Conservation (phyloP, 2,888 invertebrate species). For the Pomacea canaliculata region DNA sequence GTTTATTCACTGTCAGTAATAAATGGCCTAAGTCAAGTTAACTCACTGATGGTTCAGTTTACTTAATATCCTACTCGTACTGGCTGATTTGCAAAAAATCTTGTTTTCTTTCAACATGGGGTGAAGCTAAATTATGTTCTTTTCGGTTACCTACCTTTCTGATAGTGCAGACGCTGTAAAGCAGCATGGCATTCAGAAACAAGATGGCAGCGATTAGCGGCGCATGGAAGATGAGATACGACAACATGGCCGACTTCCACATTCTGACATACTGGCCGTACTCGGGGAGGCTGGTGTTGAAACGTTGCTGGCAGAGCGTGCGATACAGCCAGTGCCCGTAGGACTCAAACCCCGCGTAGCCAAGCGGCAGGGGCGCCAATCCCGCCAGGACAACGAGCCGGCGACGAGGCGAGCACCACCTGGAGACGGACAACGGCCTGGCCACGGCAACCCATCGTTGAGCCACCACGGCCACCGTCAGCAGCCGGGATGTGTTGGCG, state of each 20-base stretch:
- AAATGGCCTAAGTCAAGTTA: too few relatives aligned
- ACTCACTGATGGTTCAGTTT: too few relatives aligned
- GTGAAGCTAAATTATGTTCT: too few relatives aligned
- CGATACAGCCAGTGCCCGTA: not conserved
- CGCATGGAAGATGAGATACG: not conserved
- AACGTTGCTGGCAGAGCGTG: not conserved
- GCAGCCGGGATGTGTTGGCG: not conserved
- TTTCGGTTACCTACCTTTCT: not conserved
- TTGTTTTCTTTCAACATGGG: too few relatives aligned
- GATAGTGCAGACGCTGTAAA: not conserved
- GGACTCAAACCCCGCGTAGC: not conserved
- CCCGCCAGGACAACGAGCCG: not conserved
- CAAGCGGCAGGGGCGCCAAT: not conserved
- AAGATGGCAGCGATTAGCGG: not conserved
- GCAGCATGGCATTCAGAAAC: not conserved
- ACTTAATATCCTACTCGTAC: too few relatives aligned
- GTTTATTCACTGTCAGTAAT: too few relatives aligned
- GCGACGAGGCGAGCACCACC: not conserved
- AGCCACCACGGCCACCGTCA: slow-evolving; percentile 1
- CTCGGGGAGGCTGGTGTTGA: not conserved
- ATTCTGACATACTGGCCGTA: not conserved
- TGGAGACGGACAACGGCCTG: not conserved
- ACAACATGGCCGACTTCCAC: not conserved
- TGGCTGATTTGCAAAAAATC: too few relatives aligned
- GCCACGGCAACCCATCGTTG: not conserved